These are phyloP conservation scores for Catocala sponsa DNA, from an alignment of 2,888 invertebrate species.

Conservation along the genomic window DNA sequence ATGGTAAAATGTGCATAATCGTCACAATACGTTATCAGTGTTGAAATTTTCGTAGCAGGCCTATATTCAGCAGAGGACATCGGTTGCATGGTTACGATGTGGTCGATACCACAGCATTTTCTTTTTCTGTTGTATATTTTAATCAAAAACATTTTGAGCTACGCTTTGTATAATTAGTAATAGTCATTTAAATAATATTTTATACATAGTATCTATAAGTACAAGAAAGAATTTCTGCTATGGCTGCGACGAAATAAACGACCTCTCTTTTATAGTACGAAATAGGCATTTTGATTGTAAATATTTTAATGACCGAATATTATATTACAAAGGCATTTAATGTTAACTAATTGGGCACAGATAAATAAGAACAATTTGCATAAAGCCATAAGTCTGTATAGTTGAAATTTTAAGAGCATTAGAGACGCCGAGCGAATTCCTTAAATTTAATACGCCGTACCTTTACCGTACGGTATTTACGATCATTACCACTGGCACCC, in stretches of 20 bases:
- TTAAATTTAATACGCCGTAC: constrained; percentile 35
- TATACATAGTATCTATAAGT: too few relatives aligned
- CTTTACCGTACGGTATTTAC: constrained; percentile 39
- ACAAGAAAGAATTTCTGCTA: too few relatives aligned
- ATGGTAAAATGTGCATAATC: too few relatives aligned
- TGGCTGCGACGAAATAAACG: constrained; percentile 1
- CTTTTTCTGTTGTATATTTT: too few relatives aligned
- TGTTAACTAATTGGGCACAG: constrained; percentile 37
- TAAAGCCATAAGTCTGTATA: constrained; percentile 34
- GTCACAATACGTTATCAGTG: too few relatives aligned
- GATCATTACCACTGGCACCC: constrained; percentile 41
- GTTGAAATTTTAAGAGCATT: constrained; percentile 26
- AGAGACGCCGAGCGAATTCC: constrained; percentile 35
- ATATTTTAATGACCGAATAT: constrained; percentile 32
- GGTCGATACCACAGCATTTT: too few relatives aligned
- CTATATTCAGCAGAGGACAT: too few relatives aligned
- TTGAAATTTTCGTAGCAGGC: too few relatives aligned
- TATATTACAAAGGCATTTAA: constrained; percentile 37
- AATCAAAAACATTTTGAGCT: too few relatives aligned
- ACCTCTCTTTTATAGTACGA: neutral
- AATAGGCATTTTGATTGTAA: constrained; percentile 17
- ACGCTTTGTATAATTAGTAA: too few relatives aligned
- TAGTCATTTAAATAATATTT: too few relatives aligned
- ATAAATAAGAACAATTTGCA: constrained; percentile 27
- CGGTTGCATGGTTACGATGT: too few relatives aligned